Evolutionary conservation across 2,113 vertebrate species (phyloP), one percentile per base, ranked within the genome.

Genomic region (Malaclemys terrapin): DNA sequence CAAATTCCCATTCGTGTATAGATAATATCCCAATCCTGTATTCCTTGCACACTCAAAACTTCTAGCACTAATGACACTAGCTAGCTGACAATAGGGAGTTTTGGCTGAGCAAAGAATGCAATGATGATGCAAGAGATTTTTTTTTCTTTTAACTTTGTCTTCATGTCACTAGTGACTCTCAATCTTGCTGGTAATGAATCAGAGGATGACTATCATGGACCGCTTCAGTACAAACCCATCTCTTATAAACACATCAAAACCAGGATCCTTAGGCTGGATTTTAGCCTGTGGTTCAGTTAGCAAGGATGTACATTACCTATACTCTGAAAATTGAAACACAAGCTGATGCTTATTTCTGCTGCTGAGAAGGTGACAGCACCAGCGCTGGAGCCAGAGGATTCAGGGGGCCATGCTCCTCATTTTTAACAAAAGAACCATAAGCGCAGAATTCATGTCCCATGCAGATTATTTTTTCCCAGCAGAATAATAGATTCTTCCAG

Each of bases 241-340:
- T 93, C 85, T 93, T 80, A 97, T 85, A 95, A 94, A 96, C 90
- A 89, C 89, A 93, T 93, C 91, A 91, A 91, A 97, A 92, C 84
- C 81, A 90, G 89, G 90, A 94, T 96, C 89, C 82, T 69, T 89
- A 88, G 52, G 87, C 90, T 96, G 94, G 85, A 93, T 93, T 93
- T 85, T 79, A 53, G n/a, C 75, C 82, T 90, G 42, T 90, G 80
- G 76, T 89, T 95, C 96, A 89, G 89, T 93, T 92, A 96, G 91
- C 91, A 96, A 94, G 96, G 93, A 95, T 95, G 91, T 88, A 89
- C 57, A 6, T 92, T 94, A 82, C 25, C 80, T 9, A 17, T 87
- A 90, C 90, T 83, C 96, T 93, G 97, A 89, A 96, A 96, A 96
- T 95, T 92, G 89, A 93, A 96, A 95, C 88, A 80, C 0, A 35